Evolutionary conservation across 1,140 invertebrate species (phyloP), one percentile per base, ranked within the genome.

Genomic region (Chionoecetes opilio): DNA sequence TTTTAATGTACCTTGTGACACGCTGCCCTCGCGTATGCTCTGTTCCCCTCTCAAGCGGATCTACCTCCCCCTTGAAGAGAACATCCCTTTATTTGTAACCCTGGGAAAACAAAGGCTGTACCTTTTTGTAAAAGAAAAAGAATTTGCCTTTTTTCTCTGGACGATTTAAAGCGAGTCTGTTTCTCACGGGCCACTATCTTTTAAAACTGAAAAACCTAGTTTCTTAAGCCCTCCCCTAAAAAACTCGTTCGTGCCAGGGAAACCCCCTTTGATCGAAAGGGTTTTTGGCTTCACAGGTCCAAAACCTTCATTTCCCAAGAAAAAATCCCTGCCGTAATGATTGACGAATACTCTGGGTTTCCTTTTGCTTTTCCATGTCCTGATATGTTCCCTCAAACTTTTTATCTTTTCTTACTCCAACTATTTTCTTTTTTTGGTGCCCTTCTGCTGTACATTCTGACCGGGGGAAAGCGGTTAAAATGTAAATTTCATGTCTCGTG

Each of bases 301-400:
- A 14, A 86, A 86, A 31, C 85, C 85, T 14, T 86, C 85, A 14
- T 5, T 29, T 14, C 2, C 85, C 35, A 14, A n/a, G 11, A 86
- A 86, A 3, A 35, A 86, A 86, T 35, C 14, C 85, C 85, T 86
- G 9, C 85, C 3, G 85, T 86, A 8, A 86, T 86, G 85, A 31
- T 86, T 8, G 85, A 75, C 26, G 53, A 35, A 86, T 86, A 86
- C 32, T 75, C 53, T 26, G 26, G 53, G 21, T 75, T 75, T 75
- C 53, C 85, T 38, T 86, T 86, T 86, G 85, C 85, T 31, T 86
- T 29, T n/a, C 85, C 35, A 14, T 86, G 85, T n/a, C 85, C 85
- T 86, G 29, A 86, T 26, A 86, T 86, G 85, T 86, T 29, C 3
- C 5, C 85, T 31, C 85, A 86, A 86, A 86, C 35, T 8, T 11